Base-by-base conservation (phyloP, 2,113 vertebrate species). In the Corythornis madagascariensis region DNA sequence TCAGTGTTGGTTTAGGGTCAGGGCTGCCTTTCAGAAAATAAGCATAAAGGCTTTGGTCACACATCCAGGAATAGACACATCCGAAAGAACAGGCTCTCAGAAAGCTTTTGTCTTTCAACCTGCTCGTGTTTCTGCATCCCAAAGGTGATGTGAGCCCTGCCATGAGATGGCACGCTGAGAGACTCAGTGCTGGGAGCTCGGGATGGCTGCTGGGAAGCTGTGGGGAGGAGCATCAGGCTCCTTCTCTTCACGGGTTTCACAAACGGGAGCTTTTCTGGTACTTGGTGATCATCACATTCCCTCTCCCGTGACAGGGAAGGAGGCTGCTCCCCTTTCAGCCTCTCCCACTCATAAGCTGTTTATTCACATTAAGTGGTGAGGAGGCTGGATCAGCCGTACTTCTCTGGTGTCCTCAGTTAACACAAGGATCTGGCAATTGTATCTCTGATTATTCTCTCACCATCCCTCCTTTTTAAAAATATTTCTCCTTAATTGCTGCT, bases 401-500 rank as follows among this genome's bases (percentile, higher is more conserved):
- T 91, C 84, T 70, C 66, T 29, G 67, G 93, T 89, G 71, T 93
- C 89, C 90, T 93, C 71, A 94, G 86, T 84, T 86, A 83, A 88
- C 67, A 59, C 57, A 3, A 11, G 40, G 42, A 33, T 79, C 81
- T 94, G 31, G 33, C 85, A 92, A 61, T 56, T 86, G 86, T 53
- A 13, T 67, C 70, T 45, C 59, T 72, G 88, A 64, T 77, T 89
- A 91, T 89, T 74, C 78, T 76, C 57, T 93, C 77, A 13, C 88
- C 63, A 26, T 93, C 77, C 64, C 43, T 69, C 82, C 84, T 90
- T 96, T 96, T 84, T 16, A 94, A 95, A 96, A 91, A 75, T 79
- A 89, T 92, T 95, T 89, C 85, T 94, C 28, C 90, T 89, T 94
- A 97, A 97, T 85, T 94, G 90, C 93, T 95, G 92, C 79, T 96